Evolutionary conservation across 2,888 invertebrate genomes (phyloP).

Genomic region (Agrilus cyanescens): DNA sequence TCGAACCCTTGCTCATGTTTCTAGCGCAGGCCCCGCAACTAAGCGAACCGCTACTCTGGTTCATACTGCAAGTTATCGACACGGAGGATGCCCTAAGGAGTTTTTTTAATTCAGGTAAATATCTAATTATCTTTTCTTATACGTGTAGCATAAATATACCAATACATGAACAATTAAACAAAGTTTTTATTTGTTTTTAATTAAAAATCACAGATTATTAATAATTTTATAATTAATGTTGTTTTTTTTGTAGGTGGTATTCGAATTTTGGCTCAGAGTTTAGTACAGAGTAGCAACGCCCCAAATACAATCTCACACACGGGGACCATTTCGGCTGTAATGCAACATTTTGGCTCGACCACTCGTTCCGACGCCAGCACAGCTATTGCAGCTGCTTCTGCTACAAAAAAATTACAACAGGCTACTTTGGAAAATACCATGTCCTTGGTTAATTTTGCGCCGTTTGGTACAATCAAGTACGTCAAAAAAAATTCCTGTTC

Average conservation of each 20-base stretch:
- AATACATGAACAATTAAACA: neutral
- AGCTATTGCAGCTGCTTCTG: conserved; percentile 25
- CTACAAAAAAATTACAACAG: conserved; percentile 31
- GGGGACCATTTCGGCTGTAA: conserved; percentile 41
- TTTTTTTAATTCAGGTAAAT: conserved; percentile 56
- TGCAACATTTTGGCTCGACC: conserved; percentile 48
- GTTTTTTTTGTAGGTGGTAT: conserved; percentile 42
- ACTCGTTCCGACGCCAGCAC: conserved; percentile 31
- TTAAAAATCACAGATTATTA: too few species aligned
- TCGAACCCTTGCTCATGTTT: conserved; percentile 66
- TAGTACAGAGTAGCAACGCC: conserved; percentile 61
- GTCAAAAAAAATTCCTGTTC: too few species aligned
- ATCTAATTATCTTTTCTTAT: conserved; percentile 5
- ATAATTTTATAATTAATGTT: too few species aligned
- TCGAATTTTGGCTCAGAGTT: conserved; percentile 63
- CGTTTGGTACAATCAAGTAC: conserved; percentile 53
- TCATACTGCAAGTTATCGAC: conserved; percentile 68
- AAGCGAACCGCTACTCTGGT: conserved; percentile 78
- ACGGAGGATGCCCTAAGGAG: conserved; percentile 60
- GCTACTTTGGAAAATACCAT: conserved; percentile 53
- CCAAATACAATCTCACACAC: conserved; percentile 49
- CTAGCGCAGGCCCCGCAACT: conserved; percentile 46
- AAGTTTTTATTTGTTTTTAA: too few species aligned
- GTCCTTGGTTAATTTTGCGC: conserved; percentile 81
- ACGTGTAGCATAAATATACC: neutral